These are phyloP conservation scores for Caenorhabditis angaria DNA, from an alignment of 2,888 invertebrate species.

Conservation along the genomic window DNA sequence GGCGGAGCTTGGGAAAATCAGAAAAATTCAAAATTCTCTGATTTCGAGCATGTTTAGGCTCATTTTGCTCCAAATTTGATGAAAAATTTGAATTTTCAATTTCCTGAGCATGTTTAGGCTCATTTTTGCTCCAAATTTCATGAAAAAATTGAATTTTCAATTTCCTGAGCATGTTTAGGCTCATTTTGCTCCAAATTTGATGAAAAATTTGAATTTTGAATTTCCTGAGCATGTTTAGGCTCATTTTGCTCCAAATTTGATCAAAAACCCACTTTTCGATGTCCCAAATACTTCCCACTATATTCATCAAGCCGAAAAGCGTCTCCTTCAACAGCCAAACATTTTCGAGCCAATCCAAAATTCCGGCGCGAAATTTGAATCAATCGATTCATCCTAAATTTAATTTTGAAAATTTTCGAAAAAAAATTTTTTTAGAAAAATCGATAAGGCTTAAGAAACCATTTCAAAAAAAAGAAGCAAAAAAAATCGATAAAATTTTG, in stretches of 20 bases:
- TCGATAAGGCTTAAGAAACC: neutral
- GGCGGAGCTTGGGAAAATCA: too few relatives aligned
- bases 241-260: constrained; percentile 9
- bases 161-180: too few relatives aligned
- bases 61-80: too few relatives aligned
- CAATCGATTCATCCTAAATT: constrained; percentile 22
- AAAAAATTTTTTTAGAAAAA: constrained; percentile 1
- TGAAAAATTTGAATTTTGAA: too few relatives aligned
- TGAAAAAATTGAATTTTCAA: too few relatives aligned
- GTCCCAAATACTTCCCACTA: constrained; percentile 66
- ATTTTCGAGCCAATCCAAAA: neutral
- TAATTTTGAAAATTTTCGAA: neutral
- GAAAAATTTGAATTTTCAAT: too few relatives aligned
- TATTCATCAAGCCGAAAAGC: constrained; percentile 68
- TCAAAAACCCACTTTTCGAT: constrained; percentile 59
- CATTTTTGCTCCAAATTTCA: too few relatives aligned
- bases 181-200: too few relatives aligned
- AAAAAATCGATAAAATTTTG: neutral
- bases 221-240: neutral
- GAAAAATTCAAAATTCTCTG: too few relatives aligned
- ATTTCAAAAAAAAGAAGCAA: neutral
- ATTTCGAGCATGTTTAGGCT: too few relatives aligned
- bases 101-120: too few relatives aligned
- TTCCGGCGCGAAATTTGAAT: constrained; percentile 21
- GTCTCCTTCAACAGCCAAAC: constrained; percentile 48